phyloP scores from a whole-genome alignment of 2,113 vertebrate genomes.

The Arenaria interpres region DNA sequence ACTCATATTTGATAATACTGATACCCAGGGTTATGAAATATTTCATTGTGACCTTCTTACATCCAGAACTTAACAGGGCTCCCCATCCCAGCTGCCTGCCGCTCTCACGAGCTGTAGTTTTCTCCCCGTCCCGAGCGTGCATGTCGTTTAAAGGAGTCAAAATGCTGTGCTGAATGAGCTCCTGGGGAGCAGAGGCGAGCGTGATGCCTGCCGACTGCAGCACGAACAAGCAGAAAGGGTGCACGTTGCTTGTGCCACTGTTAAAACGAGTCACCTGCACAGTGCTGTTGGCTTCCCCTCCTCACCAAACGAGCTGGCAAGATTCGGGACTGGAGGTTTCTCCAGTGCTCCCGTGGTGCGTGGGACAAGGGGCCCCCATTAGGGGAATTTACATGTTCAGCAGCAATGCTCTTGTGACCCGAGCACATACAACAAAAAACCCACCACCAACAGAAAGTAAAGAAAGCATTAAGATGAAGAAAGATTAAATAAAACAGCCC shows the following conservation, averaged over 20 bases:
- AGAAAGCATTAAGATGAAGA: not conserved
- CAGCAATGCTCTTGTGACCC: not conserved
- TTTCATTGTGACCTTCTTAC: not conserved
- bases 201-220: rapidly evolving
- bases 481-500: not conserved
- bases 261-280: not conserved
- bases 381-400: not conserved
- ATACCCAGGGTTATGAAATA: not conserved
- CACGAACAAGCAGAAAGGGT: not conserved
- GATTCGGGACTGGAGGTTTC: not conserved
- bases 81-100: not conserved
- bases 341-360: not conserved
- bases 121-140: not conserved
- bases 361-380: not conserved
- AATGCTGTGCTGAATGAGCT: not conserved
- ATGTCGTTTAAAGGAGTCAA: not conserved
- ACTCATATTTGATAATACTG: not conserved
- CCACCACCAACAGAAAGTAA: not conserved
- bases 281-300: not conserved
- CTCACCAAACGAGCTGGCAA: not conserved
- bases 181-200: not conserved
- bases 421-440: not conserved
- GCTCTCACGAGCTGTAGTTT: not conserved
- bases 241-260: not conserved
- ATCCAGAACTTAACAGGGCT: not conserved